Conservation (phyloP, 2,797 vertebrate species). For the Galagoides demidoff region DNA sequence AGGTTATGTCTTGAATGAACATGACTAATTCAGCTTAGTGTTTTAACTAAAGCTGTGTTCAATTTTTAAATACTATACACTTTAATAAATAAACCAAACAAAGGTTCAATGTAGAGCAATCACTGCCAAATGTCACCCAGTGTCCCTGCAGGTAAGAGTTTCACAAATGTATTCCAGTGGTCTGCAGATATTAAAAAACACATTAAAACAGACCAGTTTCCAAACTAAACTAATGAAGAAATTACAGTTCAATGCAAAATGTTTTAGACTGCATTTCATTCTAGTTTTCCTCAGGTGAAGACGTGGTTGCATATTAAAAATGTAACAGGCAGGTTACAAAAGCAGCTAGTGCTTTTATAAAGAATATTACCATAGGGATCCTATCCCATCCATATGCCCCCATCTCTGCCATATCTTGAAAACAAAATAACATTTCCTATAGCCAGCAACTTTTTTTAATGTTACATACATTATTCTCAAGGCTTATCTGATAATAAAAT, state of each 20-base stretch:
- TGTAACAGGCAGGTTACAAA: conserved; percentile 98
- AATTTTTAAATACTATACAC: conserved; percentile 99
- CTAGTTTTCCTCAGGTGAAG: too few species aligned
- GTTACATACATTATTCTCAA: too few species aligned
- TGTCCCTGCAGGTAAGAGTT: conserved; percentile 93
- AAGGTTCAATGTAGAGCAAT: conserved; percentile 91
- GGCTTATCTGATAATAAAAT: too few species aligned
- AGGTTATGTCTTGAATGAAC: conserved; percentile 92
- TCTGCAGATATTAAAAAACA: conserved; percentile 91
- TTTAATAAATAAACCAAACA: conserved; percentile 99
- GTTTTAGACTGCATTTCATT: too few species aligned
- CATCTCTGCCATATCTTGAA: conserved; percentile 91
- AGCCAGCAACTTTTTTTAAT: conserved; percentile 92
- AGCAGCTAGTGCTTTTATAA: conserved; percentile 98
- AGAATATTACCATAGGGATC: conserved; percentile 93
- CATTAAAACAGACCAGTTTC: conserved; percentile 96
- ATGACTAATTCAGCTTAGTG: conserved; percentile 95
- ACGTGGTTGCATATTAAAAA: too few species aligned
- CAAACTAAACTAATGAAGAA: conserved; percentile 96
- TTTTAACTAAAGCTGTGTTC: conserved; percentile 95
- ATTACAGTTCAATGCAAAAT: conserved; percentile 98
- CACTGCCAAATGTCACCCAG: conserved; percentile 87
- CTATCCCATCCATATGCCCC: conserved; percentile 80
- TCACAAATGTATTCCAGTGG: conserved; percentile 91
- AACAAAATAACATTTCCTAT: conserved; percentile 94